phyloP scores from a whole-genome alignment of 2,888 invertebrate species.

The Stratiomys singularior region DNA sequence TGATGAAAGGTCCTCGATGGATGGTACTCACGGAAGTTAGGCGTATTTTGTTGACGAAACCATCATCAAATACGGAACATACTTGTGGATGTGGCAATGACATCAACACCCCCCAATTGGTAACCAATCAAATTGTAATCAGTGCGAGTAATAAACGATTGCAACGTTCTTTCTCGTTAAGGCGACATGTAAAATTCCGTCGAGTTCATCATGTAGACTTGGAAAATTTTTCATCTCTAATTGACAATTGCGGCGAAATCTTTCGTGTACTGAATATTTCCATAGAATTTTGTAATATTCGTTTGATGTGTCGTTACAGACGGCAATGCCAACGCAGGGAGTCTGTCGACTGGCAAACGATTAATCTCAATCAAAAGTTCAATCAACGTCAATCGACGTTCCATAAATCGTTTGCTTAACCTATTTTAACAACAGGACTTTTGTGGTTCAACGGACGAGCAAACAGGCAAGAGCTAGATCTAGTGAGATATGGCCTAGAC shows the following conservation, averaged over 20 bases:
- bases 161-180: neutral
- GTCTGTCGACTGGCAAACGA: slow-evolving; percentile 36
- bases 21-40: neutral
- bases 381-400: slow-evolving; percentile 51
- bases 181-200: slow-evolving; percentile 31
- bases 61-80: too few relatives aligned
- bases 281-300: neutral
- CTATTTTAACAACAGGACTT: slow-evolving; percentile 25
- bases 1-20: neutral
- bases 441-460: slow-evolving; percentile 4
- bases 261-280: slow-evolving; percentile 7
- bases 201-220: neutral
- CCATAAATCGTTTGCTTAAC: slow-evolving; percentile 47
- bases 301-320: neutral
- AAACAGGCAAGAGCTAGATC: neutral
- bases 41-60: neutral
- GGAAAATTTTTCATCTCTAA: slow-evolving; percentile 42
- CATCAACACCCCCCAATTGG: neutral
- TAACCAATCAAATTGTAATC: slow-evolving; percentile 22
- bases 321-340: neutral
- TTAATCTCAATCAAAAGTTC: slow-evolving; percentile 51
- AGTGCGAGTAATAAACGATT: slow-evolving; percentile 10
- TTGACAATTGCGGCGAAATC: slow-evolving; percentile 41
- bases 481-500: neutral
- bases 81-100: neutral